Conservation (phyloP, 2,113 vertebrate genomes). For the Chunga burmeisteri region DNA sequence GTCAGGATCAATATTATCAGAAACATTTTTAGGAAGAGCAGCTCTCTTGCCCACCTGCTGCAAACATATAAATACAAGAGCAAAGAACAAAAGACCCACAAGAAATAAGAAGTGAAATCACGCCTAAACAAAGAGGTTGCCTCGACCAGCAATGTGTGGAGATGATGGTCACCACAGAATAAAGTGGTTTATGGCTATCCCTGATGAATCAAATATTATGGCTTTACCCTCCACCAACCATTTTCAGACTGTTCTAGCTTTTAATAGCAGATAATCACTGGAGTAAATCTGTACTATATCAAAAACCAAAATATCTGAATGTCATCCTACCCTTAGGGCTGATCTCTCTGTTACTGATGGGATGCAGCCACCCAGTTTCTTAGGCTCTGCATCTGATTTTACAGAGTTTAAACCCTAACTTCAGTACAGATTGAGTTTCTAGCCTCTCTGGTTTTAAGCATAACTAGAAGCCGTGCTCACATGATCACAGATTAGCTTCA, state of each 20-base stretch:
- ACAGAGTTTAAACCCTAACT: background rate
- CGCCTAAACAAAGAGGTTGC: background rate
- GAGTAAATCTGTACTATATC: background rate
- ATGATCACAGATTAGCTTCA: background rate
- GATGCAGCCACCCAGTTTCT: background rate
- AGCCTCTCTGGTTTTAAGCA: background rate
- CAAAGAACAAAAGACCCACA: background rate
- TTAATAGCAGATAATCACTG: background rate
- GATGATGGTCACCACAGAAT: background rate
- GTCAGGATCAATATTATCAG: background rate
- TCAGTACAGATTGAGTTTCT: background rate
- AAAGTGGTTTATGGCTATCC: background rate
- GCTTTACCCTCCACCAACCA: background rate
- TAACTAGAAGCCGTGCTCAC: background rate
- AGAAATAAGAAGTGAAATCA: background rate
- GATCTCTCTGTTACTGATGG: background rate
- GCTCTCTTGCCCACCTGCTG: background rate
- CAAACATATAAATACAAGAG: background rate
- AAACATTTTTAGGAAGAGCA: background rate
- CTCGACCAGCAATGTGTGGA: fast-evolving
- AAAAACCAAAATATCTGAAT: background rate
- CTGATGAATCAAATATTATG: background rate
- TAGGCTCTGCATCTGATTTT: background rate
- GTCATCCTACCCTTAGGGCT: background rate
- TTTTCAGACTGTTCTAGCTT: background rate